These are phyloP conservation scores for Magallana nippona DNA, from an alignment of 2,888 invertebrate species.

Conservation along the genomic window DNA sequence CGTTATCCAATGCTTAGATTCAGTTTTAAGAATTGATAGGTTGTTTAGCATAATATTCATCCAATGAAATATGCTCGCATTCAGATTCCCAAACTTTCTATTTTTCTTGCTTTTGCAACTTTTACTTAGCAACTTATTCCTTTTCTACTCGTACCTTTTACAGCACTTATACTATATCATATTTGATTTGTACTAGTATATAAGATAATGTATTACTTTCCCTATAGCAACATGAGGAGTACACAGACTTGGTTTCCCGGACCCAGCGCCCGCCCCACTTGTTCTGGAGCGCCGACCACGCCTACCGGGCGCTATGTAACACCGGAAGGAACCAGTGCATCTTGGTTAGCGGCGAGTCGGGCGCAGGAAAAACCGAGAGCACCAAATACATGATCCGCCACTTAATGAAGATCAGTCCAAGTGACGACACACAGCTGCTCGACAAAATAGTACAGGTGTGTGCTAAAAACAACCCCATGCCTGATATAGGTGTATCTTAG, in stretches of 20 bases:
- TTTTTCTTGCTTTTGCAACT: too few species aligned
- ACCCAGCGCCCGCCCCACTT: slow-evolving; percentile 63
- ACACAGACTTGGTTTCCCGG: slow-evolving; percentile 57
- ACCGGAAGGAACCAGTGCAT: slow-evolving; percentile 70
- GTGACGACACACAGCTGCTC: slow-evolving; percentile 65
- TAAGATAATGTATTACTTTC: not conserved
- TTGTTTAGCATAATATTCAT: too few species aligned
- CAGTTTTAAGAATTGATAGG: too few species aligned
- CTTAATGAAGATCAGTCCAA: slow-evolving; percentile 69
- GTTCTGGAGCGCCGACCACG: slow-evolving; percentile 68
- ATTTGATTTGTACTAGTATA: too few species aligned
- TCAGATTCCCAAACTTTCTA: too few species aligned
- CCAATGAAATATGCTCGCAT: too few species aligned
- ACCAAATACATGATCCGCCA: slow-evolving; percentile 76
- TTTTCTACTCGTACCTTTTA: too few species aligned
- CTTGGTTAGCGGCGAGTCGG: slow-evolving; percentile 75
- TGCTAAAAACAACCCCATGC: not conserved
- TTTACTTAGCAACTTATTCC: too few species aligned
- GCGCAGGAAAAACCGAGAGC: slow-evolving; percentile 76
- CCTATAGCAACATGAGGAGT: slow-evolving; percentile 64
- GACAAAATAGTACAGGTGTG: slow-evolving; percentile 75
- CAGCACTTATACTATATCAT: too few species aligned
- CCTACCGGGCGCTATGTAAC: slow-evolving; percentile 61
- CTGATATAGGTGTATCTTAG: not conserved
- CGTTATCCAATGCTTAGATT: too few species aligned